Evolutionary conservation across 2,113 vertebrate genomes (phyloP), one percentile per base, ranked within the genome.

Genomic region (Spea multiplicata): DNA sequence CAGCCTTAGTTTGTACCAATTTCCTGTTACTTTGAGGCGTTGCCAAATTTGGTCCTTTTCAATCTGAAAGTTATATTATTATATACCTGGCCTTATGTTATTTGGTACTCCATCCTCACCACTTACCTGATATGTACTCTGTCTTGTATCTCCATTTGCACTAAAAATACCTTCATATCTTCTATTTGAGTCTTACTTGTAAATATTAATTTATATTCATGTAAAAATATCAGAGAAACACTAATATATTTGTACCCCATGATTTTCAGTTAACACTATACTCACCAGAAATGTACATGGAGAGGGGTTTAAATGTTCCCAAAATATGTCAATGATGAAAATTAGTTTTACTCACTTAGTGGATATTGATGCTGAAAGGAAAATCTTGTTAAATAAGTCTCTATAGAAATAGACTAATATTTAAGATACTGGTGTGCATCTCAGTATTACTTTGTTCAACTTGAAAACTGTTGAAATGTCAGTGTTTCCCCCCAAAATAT

Each of bases 141-240:
- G 78, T 64, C 78, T 73, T 80, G 77, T 67, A 50, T 80, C 71
- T 74, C 78, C 71, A 74, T 80, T 80, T 80, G 78, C 78, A 80
- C 78, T 80, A 80, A 80, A 73, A 52, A 68, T 68, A 74, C 45
- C 78, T 50, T 74, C 64, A 74, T 52, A 50, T 61, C 46, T 74
- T 74, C 44, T 73, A 53, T 70, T 62, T 77, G 47, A 66, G 62
- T 66, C 44, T 53, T 50, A 59, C 78, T 80, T 80, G 78, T 80
- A 80, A 74, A 80, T 80, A 74, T 44, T 44, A 61, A 80, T 71
- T 80, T 80, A 80, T 73, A 72, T 74, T 17, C 71, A 74, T 80
- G 66, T 80, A 80, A 80, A 59, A 68, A 80, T 12, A 48, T 53
- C 69, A 79, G 59, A 78, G 49, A 79, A 66, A 65, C 70, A 72